Percentiles rank a stretch among this genome's conserved stretches.
phyloP scores from a whole-genome alignment of 2,888 invertebrate genomes.

The Xestia rhomboidea region DNA sequence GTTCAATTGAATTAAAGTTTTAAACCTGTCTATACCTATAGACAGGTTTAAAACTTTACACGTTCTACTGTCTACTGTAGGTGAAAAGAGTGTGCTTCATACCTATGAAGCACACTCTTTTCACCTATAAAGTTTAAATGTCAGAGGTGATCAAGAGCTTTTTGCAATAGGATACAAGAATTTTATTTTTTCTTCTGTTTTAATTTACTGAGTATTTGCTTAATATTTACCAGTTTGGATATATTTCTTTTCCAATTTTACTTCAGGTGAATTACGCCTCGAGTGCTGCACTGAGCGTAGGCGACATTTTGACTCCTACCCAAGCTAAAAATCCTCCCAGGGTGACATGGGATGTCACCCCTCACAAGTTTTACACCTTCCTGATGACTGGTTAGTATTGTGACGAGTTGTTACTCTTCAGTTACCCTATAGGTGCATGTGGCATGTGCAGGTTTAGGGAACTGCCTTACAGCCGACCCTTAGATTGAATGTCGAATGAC shows the following conservation, averaged over 20 bases:
- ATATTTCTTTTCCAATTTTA: neutral
- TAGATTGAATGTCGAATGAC: neutral
- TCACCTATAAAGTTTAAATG: neutral
- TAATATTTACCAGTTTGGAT: too few relatives aligned
- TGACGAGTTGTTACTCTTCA: neutral
- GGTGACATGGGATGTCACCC: neutral
- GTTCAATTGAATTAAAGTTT: neutral
- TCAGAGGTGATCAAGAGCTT: neutral
- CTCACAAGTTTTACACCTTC: slow-evolving; percentile 12
- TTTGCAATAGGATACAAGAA: neutral
- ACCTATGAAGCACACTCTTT: neutral
- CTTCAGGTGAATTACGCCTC: slow-evolving; percentile 13
- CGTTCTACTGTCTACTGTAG: too few relatives aligned
- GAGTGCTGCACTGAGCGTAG: neutral
- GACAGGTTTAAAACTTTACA: too few relatives aligned
- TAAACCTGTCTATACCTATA: too few relatives aligned
- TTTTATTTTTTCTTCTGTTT: too few relatives aligned
- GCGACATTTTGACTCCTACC: slow-evolving; percentile 24
- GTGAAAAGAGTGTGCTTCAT: too few relatives aligned
- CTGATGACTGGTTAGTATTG: slow-evolving; percentile 37
- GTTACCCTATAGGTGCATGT: neutral
- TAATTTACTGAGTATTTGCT: too few relatives aligned
- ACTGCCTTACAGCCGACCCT: neutral
- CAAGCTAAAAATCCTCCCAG: slow-evolving; percentile 18
- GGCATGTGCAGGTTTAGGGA: neutral